Base-by-base conservation (phyloP, 2,888 invertebrate species). In the Ctena decussata region DNA sequence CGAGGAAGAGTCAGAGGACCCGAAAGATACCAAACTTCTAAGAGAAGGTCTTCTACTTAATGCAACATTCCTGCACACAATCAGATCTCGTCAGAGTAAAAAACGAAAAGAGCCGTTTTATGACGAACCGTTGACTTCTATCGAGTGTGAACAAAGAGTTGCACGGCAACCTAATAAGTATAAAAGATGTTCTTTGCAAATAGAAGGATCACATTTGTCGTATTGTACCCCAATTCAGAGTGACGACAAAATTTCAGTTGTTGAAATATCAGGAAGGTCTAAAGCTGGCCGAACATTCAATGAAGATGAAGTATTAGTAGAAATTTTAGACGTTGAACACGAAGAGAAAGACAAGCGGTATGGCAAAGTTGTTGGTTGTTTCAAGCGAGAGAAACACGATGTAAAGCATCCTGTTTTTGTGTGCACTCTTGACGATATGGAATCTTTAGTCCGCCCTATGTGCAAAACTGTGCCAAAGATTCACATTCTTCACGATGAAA, bases 391-490 rank as follows among this genome's bases (percentile, higher is more conserved):
- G n/a, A 76, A 77, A 35, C 65, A 69, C 41, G 69, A 90, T 37
- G 76, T 85, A 0, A 71, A 86, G 15, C 77, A 87, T 72, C 91
- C 89, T 8, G 81, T 91, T 3, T 82, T 90, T 65, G 78, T 82
- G 0, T 92, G 92, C 73, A 87, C 84, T 12, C 65, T 89, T 32
- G 90, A 91, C 72, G 89, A 90, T 41, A 57, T 49, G 6, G 84
- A 85, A 44, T 83, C 83, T 21, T 73, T 92, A 18, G 85, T 92
- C 87, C 65, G 79, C 49, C 92, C 92, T 1, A 77, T 92, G 24
- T 91, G 90, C 44, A 90, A 90, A 82, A 91, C 91, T 12, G 81
- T 92, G 21, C 92, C 92, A 21, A 92, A 92, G 71, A 86, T 92
- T 8, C 82, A 86, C n/a, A 60, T 89, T 32, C 30, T 82, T 1